phyloP scores from a whole-genome alignment of 2,797 vertebrate genomes.

The Triplophysa bombifrons region DNA sequence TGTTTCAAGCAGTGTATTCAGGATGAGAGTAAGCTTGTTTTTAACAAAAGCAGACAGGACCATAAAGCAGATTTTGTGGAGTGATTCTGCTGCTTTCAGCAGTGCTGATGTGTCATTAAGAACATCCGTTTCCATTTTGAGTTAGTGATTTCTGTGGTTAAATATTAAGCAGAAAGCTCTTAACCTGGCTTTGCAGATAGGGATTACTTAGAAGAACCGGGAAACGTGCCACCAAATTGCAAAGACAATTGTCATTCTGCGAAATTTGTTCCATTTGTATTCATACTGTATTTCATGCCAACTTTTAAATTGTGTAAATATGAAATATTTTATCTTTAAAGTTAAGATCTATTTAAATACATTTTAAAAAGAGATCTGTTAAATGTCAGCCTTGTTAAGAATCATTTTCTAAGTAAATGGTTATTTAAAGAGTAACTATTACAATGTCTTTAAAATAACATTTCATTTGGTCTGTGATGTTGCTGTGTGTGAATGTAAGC shows the following conservation, averaged over 20 bases:
- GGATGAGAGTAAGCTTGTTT: conserved; percentile 56
- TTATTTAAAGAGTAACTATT: too few species aligned
- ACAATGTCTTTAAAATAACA: too few species aligned
- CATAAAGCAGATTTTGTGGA: conserved; percentile 55
- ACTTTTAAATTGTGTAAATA: too few species aligned
- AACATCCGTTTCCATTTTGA: conserved; percentile 65
- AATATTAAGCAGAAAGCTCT: conserved; percentile 74
- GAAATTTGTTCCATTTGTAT: neutral
- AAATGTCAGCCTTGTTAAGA: neutral
- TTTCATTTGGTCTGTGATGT: too few species aligned
- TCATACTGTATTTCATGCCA: neutral
- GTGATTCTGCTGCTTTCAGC: conserved; percentile 63
- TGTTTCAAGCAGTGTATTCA: neutral
- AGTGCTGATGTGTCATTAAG: conserved; percentile 70
- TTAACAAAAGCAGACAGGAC: conserved; percentile 50
- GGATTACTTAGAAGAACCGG: neutral
- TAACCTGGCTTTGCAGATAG: conserved; percentile 46
- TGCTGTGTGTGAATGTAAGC: too few species aligned
- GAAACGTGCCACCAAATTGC: conserved; percentile 13
- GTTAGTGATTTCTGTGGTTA: conserved; percentile 67
- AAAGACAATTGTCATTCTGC: neutral
- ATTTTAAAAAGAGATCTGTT: neutral
- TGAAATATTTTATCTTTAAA: too few species aligned
- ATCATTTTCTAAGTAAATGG: too few species aligned
- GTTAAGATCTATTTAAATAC: too few species aligned